Evolutionary conservation across 2,888 invertebrate genomes (phyloP).

Genomic region (Mayetiola destructor): DNA sequence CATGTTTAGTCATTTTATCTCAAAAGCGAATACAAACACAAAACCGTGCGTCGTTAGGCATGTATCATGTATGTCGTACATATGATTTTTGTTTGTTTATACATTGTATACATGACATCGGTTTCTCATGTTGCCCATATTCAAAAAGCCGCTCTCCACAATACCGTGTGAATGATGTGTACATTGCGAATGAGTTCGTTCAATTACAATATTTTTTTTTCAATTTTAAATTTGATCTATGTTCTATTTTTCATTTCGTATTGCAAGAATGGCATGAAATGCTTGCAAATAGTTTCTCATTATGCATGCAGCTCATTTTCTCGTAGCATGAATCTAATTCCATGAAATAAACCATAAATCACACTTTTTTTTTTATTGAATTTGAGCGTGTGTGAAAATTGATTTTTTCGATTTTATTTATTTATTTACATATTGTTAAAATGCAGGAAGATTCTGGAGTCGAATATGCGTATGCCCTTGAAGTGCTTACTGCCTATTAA

Average conservation of each 20-base stretch:
- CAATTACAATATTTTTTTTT: neutral
- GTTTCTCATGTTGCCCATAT: too few relatives aligned
- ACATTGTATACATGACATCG: neutral
- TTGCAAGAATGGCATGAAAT: neutral
- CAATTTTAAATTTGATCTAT: neutral
- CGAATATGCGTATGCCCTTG: conserved; percentile 51
- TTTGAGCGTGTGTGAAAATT: neutral
- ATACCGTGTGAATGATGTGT: too few relatives aligned
- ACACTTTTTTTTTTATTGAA: neutral
- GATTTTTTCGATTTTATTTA: neutral
- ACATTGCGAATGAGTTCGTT: conserved; percentile 6
- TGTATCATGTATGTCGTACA: too few relatives aligned
- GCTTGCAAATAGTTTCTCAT: neutral
- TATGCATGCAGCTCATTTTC: neutral
- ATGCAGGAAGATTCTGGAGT: conserved; percentile 52
- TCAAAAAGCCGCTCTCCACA: too few relatives aligned
- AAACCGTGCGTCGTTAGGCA: too few relatives aligned
- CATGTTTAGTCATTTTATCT: too few relatives aligned
- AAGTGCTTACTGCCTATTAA: conserved; percentile 21
- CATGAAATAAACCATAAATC: neutral
- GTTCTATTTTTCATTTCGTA: too few relatives aligned
- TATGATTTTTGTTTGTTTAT: neutral
- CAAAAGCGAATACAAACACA: too few relatives aligned
- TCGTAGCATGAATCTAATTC: neutral
- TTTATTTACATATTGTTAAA: neutral